Evolutionary conservation across 2,888 invertebrate genomes (phyloP), one percentile per base, ranked within the genome.

Genomic region (Kuschelorhynchus macadamiae): DNA sequence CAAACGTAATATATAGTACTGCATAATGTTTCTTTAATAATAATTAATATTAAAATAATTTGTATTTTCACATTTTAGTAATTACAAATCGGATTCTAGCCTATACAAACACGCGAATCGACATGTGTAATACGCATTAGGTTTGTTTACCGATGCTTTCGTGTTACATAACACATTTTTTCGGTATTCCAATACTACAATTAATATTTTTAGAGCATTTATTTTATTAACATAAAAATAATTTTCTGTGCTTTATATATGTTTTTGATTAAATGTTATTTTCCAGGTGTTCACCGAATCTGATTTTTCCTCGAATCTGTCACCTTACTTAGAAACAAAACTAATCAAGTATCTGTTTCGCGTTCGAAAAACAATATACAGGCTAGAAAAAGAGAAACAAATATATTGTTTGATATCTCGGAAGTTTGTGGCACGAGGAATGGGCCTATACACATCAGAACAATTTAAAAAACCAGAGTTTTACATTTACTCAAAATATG

Each of bases 381-480:
- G 75, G 61, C 65, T 76, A 32, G 67, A 76, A 12, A 67, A 63
- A 47, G 72, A 66, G 17, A 76, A 72, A 18, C 72, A 74, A 7
- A 41, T 61, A 1, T 63, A 68, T 3, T 66, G 62, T 5, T 49
- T 70, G 18, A 71, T 76, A 21, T 73, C 86, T 7, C 81, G 86
- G 1, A 85, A 86, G 74, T 89, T 88, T 75, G 83, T 88, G 1
- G 89, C 87, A 0, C 85, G 87, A 78, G 89, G 90, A 8, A 87
- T 89, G 79, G 90, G 89, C 0, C 79, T 90, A 16, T 82, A 86
- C 32, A 87, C 87, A 32, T 88, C 88, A 20, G 88, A 88, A 79
- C 83, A 87, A 50, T 83, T 87, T 63, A 85, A 85, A 67, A 86
- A 86, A 79, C 84, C 87, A 56, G 80, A 83, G 49, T 89, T 90